A percentile compares a stretch with the other conserved stretches of the same genome.
Conservation (phyloP, 2,113 vertebrate species). For the Eubucco bourcierii region DNA sequence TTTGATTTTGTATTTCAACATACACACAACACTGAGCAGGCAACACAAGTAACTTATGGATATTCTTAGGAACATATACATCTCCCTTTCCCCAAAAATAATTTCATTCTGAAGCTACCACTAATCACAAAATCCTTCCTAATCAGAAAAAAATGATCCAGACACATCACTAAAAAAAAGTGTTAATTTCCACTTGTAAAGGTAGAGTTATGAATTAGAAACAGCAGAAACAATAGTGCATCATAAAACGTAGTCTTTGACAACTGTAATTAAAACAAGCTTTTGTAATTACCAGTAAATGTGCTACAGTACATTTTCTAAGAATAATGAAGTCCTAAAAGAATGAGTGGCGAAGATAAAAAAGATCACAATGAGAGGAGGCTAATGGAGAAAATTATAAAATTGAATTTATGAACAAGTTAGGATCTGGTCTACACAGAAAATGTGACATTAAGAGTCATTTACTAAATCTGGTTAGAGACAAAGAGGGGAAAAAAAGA, state of each 20-base stretch:
- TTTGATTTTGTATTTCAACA: neutral
- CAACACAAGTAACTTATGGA: neutral
- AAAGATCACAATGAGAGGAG: neutral
- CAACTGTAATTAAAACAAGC: conserved; percentile 60
- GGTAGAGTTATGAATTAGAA: conserved; percentile 10
- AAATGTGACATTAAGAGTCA: neutral
- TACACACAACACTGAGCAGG: neutral
- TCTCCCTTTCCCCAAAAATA: neutral
- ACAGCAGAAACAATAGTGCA: neutral
- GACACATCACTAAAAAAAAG: neutral
- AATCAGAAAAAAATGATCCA: neutral
- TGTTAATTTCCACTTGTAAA: conserved; percentile 22
- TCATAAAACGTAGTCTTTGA: conserved; percentile 5
- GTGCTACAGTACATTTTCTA: conserved; percentile 20
- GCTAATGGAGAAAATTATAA: neutral
- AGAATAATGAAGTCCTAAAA: conserved; percentile 51
- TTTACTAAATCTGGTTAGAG: neutral
- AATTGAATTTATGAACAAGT: neutral
- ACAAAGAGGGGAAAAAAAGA: neutral
- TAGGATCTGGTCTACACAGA: neutral
- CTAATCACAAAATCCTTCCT: neutral
- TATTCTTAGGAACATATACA: neutral
- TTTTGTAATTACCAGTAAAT: conserved; percentile 47
- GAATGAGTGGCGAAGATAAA: neutral
- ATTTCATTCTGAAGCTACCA: neutral